Evolutionary conservation across 2,888 invertebrate species (phyloP), one percentile per base, ranked within the genome.

Genomic region (Ophion ventricosus): DNA sequence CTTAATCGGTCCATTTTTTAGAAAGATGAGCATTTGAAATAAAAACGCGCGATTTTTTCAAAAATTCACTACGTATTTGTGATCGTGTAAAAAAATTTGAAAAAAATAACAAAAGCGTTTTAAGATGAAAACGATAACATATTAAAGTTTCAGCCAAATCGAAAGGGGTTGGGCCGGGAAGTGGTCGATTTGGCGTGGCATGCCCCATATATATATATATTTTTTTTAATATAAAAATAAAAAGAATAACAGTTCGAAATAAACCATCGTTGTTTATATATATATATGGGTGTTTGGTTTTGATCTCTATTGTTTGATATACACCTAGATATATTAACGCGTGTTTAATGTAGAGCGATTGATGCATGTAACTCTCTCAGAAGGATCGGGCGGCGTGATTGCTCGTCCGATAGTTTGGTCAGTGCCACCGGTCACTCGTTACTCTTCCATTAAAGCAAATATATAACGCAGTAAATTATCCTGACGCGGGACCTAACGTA

Each of bases 391-490:
- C 17, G 10, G 57, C 35, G 80, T 54, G 83, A 75, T 79, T 64
- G 74, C 74, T 69, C 25, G 64, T 35, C 57, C 70, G 66, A 80
- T 77, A 69, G 80, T 76, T 80, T 84, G 83, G 77, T 74, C 83
- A 77, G 49, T 75, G 78, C 79, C 76, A 80, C 80, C 78, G 78
- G 85, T 82, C 80, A 78, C 79, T 83, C 82, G 85, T 87, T 87
- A 85, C 84, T 85, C 85, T 82, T 83, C 80, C 80, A 82, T 87
- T 86, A 78, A 83, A 85, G 86, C 80, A 85, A 86, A 87, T 86
- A 87, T 83, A 86, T 87, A 85, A 85, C 83, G 83, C 69, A 59
- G 85, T 87, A 87, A 86, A 87, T 87, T 87, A 69, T 80, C 83
- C 77, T 61, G 54, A 70, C 70, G 26, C 26, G 26, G 35, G 5